Evolutionary conservation across 2,113 vertebrate species (phyloP).

Genomic region (Nipponia nippon): DNA sequence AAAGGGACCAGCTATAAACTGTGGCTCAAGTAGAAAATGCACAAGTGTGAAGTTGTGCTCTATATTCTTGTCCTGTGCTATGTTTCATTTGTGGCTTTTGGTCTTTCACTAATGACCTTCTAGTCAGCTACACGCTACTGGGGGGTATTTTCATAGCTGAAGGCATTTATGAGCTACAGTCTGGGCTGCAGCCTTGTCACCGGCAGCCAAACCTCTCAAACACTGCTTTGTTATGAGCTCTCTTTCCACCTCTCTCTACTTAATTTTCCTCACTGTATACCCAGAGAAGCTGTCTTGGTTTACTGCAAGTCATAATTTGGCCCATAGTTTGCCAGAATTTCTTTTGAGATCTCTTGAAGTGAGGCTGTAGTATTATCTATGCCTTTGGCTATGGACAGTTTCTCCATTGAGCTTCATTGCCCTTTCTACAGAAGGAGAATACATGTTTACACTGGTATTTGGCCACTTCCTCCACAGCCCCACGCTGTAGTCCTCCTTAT

Average conservation of each 20-base stretch:
- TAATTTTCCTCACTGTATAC: background rate
- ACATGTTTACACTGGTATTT: background rate
- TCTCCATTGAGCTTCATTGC: background rate
- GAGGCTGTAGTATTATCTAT: background rate
- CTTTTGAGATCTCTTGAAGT: background rate
- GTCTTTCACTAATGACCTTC: background rate
- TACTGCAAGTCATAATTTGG: background rate
- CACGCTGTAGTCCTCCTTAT: rapidly evolving
- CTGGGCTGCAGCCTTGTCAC: background rate
- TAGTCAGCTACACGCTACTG: rapidly evolving
- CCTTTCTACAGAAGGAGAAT: background rate
- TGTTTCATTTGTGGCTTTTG: background rate
- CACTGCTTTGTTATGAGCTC: background rate
- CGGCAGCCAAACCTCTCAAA: background rate
- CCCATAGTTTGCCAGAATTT: background rate
- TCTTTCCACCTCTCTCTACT: background rate
- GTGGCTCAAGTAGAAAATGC: background rate
- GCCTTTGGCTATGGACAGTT: background rate
- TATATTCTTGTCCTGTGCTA: rapidly evolving
- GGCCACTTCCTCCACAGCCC: background rate
- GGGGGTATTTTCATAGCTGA: background rate
- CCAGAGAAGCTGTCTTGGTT: background rate
- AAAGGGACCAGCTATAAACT: background rate
- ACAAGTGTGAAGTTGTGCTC: background rate
- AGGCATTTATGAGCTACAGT: background rate